phyloP scores from a whole-genome alignment of 2,113 vertebrate species.

The Rhea pennata region DNA sequence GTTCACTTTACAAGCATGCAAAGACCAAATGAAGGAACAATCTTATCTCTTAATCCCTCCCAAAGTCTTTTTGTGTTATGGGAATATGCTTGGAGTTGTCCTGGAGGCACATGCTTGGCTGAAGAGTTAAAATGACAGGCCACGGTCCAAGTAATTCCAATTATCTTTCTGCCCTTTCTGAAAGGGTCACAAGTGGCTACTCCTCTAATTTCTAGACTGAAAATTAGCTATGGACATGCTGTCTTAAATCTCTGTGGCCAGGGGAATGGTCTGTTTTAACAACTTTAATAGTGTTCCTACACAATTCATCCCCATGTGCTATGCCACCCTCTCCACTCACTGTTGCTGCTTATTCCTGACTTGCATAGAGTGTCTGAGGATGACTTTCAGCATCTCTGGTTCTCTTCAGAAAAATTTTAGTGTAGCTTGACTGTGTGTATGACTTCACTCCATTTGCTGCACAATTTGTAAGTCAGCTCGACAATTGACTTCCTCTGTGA shows the following conservation, averaged over 20 bases:
- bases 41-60: background rate
- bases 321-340: too few relatives aligned
- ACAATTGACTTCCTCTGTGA: background rate
- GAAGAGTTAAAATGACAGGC: background rate
- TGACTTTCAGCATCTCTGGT: background rate
- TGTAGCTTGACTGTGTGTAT: background rate
- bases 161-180: background rate
- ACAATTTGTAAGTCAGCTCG: background rate
- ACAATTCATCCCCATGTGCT: background rate
- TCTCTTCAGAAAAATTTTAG: background rate
- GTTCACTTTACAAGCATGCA: background rate
- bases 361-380: background rate
- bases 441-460: background rate
- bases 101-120: background rate
- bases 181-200: background rate
- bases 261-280: background rate
- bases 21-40: background rate
- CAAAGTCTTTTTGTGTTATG: background rate
- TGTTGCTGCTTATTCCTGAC: rapidly evolving
- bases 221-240: background rate
- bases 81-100: background rate
- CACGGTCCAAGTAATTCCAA: background rate
- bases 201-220: background rate
- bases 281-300: background rate
- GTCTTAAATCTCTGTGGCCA: background rate